Base-by-base conservation (phyloP, 2,888 invertebrate genomes). In the Dyspetes luteomarginatus region DNA sequence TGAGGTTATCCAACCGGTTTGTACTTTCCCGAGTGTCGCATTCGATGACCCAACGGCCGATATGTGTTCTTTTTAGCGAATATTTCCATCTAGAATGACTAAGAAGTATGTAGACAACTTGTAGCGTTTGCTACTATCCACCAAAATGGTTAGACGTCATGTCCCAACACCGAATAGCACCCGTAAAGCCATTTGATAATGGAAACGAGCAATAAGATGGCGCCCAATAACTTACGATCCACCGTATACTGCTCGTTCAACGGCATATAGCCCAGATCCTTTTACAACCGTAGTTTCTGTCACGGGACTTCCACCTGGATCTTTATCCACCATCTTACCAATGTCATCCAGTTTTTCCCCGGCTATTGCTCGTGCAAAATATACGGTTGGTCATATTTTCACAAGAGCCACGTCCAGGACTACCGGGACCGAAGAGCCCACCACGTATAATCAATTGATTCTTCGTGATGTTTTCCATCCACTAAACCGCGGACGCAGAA, bases 381-480 rank as follows among this genome's bases (percentile, higher is more conserved):
- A 50, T 22, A 71, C 1, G 28, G 28, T 22, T 41, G n/a, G 30
- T 22, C 17, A 30, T 72, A 30, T 50, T 72, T 45, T 55, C 19
- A 12, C 28, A 22, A 43, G 15, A 55, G 30, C 36, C 36, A 22
- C 12, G 22, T 30, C 56, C 9, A 1, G 7, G 45, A 45, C 22
- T 19, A 56, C 36, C 36, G 36, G 36, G n/a, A 2, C 36, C 36
- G 12, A 36, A 15, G 19, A 17, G 15, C 19, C 4, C 12, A 52
- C 1, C 17, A 15, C 5, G 17, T 19, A 62, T 56, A 67, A 71
- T 80, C 75, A 30, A 67, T 67, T 67, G 60, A 55, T 41, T 36
- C 24, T 41, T 26, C 58, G 28, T 9, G 5, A 67, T 30, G 30
- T 65, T 74, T 36, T 74, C 28, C 55, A 19, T 41, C 24, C 45